Conservation (phyloP, 2,797 vertebrate species). For the Lutra lutra region DNA sequence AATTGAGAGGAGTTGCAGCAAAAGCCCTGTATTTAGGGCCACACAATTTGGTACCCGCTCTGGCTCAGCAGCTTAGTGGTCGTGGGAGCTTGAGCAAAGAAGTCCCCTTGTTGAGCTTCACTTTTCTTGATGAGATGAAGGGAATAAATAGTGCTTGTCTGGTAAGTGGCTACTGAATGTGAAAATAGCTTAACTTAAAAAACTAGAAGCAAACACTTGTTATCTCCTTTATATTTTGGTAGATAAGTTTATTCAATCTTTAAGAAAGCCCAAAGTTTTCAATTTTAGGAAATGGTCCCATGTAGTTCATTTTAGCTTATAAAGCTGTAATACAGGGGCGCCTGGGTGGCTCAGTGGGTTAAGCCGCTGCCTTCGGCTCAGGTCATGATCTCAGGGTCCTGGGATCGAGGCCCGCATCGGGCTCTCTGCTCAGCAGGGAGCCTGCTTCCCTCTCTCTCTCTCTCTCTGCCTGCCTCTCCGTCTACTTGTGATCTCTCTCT, state of each 20-base stretch:
- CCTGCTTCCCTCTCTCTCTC: no score
- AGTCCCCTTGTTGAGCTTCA: background rate
- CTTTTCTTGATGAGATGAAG: background rate
- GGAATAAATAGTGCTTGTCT: background rate
- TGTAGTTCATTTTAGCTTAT: constrained; percentile 13
- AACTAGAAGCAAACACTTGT: background rate
- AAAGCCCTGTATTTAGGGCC: background rate
- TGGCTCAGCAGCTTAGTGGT: background rate
- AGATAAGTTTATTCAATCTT: background rate
- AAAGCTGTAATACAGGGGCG: background rate
- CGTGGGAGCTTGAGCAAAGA: background rate
- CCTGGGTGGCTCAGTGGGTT: no score
- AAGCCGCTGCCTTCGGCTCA: no score
- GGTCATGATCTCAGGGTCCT: no score
- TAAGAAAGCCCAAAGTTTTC: background rate
- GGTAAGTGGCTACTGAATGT: background rate
- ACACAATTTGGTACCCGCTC: background rate
- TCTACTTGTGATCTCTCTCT: no score
- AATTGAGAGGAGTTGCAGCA: background rate
- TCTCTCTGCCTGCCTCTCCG: no score
- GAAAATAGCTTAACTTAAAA: background rate
- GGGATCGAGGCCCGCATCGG: no score
- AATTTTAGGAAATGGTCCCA: background rate
- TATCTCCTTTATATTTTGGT: background rate
- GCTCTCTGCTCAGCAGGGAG: no score